phyloP scores from a whole-genome alignment of 2,113 vertebrate genomes.

The Willisornis vidua region DNA sequence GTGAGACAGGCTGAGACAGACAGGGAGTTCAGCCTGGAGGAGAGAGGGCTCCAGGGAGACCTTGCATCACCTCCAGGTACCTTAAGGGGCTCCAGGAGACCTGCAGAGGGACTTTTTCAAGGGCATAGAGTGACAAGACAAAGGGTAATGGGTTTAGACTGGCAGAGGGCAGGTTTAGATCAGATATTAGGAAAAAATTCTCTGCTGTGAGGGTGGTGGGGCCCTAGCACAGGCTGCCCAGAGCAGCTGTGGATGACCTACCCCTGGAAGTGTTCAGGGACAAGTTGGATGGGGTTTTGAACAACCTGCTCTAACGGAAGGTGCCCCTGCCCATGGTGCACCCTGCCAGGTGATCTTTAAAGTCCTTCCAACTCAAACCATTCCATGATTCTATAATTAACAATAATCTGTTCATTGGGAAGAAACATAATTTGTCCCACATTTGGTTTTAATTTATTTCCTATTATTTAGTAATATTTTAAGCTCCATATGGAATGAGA shows the following conservation, averaged over 20 bases:
- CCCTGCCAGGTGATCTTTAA: not conserved
- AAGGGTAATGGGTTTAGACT: not conserved
- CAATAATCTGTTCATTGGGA: not conserved
- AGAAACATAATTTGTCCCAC: not conserved
- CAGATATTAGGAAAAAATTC: not conserved
- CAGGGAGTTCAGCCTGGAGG: not conserved
- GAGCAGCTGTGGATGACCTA: not conserved
- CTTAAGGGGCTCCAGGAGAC: not conserved
- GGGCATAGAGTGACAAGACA: not conserved
- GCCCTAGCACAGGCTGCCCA: not conserved
- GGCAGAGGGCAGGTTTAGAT: not conserved
- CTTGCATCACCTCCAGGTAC: not conserved
- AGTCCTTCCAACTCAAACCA: not conserved
- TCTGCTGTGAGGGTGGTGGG: not conserved
- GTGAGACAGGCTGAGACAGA: not conserved
- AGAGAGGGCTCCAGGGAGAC: not conserved
- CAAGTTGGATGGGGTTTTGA: not conserved
- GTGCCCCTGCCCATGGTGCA: not conserved
- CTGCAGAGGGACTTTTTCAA: not conserved
- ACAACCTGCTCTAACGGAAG: not conserved
- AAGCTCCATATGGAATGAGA: constrained; percentile 22
- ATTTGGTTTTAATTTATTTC: constrained; percentile 44
- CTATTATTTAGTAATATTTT: constrained; percentile 47
- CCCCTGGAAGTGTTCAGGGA: not conserved
- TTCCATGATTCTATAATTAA: not conserved